Evolutionary conservation across 2,113 vertebrate species (phyloP).

Genomic region (Sorex fumeus): DNA sequence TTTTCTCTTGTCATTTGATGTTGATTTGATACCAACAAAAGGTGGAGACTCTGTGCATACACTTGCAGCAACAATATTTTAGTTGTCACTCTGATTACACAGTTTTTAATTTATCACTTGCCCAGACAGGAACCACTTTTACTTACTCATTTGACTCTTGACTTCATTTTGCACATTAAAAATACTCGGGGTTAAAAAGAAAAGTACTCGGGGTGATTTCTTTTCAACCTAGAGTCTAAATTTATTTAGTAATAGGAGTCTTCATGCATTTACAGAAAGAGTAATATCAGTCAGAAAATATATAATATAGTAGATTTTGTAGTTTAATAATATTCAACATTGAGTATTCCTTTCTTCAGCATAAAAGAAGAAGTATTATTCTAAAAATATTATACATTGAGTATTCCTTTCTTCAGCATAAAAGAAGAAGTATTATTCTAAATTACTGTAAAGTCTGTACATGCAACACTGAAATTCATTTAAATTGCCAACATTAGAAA

Average conservation of each 20-base stretch:
- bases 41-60: constrained; percentile 9
- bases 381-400: constrained; percentile 1
- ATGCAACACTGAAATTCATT: neutral
- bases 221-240: neutral
- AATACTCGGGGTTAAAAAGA: neutral
- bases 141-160: constrained; percentile 38
- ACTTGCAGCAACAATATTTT: neutral
- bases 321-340: neutral
- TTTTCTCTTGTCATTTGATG: constrained; percentile 69
- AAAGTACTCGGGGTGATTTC: constrained; percentile 12
- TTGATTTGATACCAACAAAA: constrained; percentile 26
- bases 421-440: constrained; percentile 16
- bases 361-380: too few relatives aligned
- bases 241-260: constrained; percentile 45
- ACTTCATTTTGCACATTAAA: constrained; percentile 35
- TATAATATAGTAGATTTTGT: neutral
- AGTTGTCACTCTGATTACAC: neutral
- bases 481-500: constrained; percentile 10
- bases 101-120: constrained; percentile 54
- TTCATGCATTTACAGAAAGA: constrained; percentile 18
- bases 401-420: neutral
- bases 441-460: constrained; percentile 31
- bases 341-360: neutral
- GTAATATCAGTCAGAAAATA: neutral
- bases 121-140: constrained; percentile 46